Conservation (phyloP, 2,113 vertebrate species). For the Pseudorectes ferrugineus region DNA sequence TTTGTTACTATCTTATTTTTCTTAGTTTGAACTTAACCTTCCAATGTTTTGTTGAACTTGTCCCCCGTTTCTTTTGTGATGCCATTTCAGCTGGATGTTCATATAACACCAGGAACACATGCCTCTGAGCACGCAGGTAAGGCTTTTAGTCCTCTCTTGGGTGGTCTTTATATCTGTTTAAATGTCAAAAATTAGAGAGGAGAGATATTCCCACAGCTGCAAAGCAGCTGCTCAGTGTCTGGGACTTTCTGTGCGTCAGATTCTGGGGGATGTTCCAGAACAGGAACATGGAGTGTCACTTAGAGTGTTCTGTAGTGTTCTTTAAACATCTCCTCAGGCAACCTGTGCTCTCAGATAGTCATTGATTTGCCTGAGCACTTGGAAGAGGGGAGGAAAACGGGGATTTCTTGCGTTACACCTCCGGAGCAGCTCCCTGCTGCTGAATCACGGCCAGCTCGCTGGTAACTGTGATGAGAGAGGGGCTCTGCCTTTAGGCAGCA, state of each 20-base stretch:
- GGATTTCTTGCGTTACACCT: not conserved
- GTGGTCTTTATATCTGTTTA: not conserved
- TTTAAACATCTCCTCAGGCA: not conserved
- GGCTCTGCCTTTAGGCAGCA: not conserved
- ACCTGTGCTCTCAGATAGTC: not conserved
- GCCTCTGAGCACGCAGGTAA: slow-evolving; percentile 94
- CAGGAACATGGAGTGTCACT: not conserved
- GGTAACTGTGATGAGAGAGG: not conserved
- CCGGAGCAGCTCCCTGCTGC: not conserved
- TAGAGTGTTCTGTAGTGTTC: not conserved
- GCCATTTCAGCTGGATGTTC: slow-evolving; percentile 86
- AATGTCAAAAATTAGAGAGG: not conserved
- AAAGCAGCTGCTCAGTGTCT: not conserved
- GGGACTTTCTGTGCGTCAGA: not conserved
- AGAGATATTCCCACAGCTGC: not conserved
- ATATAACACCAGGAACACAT: slow-evolving; percentile 91
- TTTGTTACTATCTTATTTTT: not conserved
- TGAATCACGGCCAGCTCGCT: not conserved
- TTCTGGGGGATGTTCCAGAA: not conserved
- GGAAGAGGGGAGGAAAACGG: rapidly evolving
- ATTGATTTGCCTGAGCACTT: not conserved
- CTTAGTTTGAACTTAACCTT: not conserved
- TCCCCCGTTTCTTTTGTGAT: not conserved
- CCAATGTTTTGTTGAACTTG: not conserved
- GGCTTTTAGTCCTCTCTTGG: not conserved